Base-by-base conservation (phyloP, 2,113 vertebrate species). In the Saguinus midas region DNA sequence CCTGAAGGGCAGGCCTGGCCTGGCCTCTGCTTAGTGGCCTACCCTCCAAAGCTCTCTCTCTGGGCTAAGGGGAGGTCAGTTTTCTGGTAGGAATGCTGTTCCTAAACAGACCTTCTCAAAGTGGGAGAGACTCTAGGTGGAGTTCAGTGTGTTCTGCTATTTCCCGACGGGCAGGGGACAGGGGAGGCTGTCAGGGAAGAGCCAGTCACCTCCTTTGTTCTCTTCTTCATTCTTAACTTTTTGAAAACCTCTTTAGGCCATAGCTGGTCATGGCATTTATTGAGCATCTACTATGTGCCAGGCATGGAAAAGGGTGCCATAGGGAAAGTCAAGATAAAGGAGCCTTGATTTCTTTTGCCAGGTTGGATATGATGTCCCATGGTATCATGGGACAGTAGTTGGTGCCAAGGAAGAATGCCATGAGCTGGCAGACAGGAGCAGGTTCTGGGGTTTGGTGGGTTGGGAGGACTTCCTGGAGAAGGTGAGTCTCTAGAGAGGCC, bases 391-490 rank as follows among this genome's bases (percentile, higher is more conserved):
- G 73, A 17, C n/a, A n/a, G 52, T 37, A 43, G 32, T 78, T 76
- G 43, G 27, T 81, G n/a, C 32, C 17, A 20, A 23, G 5, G 55
- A 48, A 55, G 13, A 79, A 14, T 76, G 11, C 50, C 1, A 0
- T 55, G n/a, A 85, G 72, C 50, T 91, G 83, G 14, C 76, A 75
- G 45, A 68, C 25, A 32, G 48, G 27, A 61, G 52, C 29, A 76
- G 14, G 40, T 18, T 64, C 25, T 81, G 48, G 20, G 61, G 43
- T 50, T 73, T 55, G 58, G 64, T 50, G 17, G 18, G 3, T 87
- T 37, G 12, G 72, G 83, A 80, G 50, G 61, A 72, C 91, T 92
- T 95, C 50, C 50, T 89, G 55, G 70, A 94, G 25, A 70, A 73
- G 10, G 21, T 12, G 2, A 57, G 23, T 37, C 12, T 84, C 27